Base-by-base conservation (phyloP, 2,888 invertebrate genomes). In the Stictocephala bisonia region DNA sequence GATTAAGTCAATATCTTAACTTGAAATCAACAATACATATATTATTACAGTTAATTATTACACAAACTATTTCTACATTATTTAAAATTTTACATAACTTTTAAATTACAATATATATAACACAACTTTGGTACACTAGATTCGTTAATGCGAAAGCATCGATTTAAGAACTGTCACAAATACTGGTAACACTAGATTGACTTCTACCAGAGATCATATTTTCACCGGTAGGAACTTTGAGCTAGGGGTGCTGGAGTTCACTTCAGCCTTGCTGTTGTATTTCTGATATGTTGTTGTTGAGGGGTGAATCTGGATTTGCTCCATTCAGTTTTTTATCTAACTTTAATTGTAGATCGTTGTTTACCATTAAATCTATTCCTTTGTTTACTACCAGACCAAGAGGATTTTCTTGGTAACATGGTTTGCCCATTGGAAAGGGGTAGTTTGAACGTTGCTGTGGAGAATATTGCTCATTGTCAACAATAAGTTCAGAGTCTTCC, bases 211-310 rank as follows among this genome's bases (percentile, higher is more conserved):
- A 70, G 58, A 44, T 71, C 70, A 58, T 18, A 6, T 22, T 24
- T 50, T 71, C 70, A 44, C 15, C 41, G 40, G 70, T 71, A 71
- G 70, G 70, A 71, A 71, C 70, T 71, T n/a, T n/a, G n/a, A n/a
- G n/a, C n/a, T n/a, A n/a, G n/a, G n/a, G n/a, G n/a, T n/a, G n/a
- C n/a, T n/a, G n/a, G n/a, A n/a, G n/a, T n/a, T n/a, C n/a, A n/a
- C n/a, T n/a, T n/a, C n/a, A n/a, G n/a, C n/a, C n/a, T n/a, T n/a
- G n/a, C n/a, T n/a, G n/a, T n/a, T n/a, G 85, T 73, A 86, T 86
- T 78, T 89, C 89, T 2, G 83, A 79, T 13, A 83, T 84, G 81
- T 89, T 89, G 80, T 89, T 89, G 79, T 88, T 89, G 68, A 88
- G 81, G 7, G 70, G 35, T 73, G 87, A 81, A 77, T 87, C 87